Evolutionary conservation across 2,888 invertebrate genomes (phyloP).

Genomic region (Plebejus anna): DNA sequence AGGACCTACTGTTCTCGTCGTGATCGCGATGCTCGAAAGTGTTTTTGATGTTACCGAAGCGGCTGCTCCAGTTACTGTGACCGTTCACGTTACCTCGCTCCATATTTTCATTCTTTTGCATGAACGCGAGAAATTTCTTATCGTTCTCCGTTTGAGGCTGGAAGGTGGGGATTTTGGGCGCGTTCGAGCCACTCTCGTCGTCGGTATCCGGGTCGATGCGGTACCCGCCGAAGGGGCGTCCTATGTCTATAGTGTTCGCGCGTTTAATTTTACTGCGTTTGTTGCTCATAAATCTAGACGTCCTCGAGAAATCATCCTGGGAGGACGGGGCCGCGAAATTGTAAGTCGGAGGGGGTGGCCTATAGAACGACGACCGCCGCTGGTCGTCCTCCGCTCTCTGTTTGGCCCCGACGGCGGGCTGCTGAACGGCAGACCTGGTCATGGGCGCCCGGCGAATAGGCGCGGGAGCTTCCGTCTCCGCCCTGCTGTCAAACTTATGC

Average conservation of each 20-base stretch:
- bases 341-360: constrained; percentile 66
- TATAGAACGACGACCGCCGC: constrained; percentile 54
- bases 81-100: constrained; percentile 47
- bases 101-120: constrained; percentile 83
- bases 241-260: constrained; percentile 94
- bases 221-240: constrained; percentile 83
- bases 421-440: constrained; percentile 36
- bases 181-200: constrained; percentile 48
- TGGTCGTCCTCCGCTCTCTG: constrained; percentile 48
- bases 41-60: constrained; percentile 91
- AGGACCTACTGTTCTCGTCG: constrained; percentile 58
- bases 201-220: constrained; percentile 73
- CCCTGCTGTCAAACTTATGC: constrained; percentile 61
- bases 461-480: constrained; percentile 49
- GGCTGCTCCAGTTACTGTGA: constrained; percentile 86
- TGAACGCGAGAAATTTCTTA: constrained; percentile 89
- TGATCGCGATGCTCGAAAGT: constrained; percentile 84
- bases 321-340: constrained; percentile 64
- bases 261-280: constrained; percentile 90
- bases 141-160: constrained; percentile 92
- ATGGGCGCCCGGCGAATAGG: constrained; percentile 38
- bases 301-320: constrained; percentile 59
- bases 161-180: constrained; percentile 82
- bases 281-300: constrained; percentile 72
- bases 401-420: constrained; percentile 37